Evolutionary conservation across 2,797 vertebrate genomes (phyloP).

Genomic region (Hydrophis major): DNA sequence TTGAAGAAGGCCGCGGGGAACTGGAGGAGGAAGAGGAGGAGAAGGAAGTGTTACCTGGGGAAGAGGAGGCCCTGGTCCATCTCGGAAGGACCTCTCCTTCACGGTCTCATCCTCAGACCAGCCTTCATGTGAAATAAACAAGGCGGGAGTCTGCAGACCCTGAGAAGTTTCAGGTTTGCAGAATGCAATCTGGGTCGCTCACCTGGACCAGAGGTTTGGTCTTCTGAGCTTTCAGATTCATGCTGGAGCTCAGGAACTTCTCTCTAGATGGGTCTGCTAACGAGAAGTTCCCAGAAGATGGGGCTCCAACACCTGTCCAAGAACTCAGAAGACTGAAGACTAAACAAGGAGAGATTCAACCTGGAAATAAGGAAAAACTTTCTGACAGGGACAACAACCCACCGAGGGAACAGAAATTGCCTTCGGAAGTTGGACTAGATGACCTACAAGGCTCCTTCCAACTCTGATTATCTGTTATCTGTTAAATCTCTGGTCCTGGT

Average conservation of each 20-base stretch:
- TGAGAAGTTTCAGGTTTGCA: background rate
- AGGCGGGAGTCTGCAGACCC: background rate
- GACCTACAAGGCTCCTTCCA: too few species aligned
- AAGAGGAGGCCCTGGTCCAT: background rate
- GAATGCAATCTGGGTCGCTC: background rate
- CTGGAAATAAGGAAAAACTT: too few species aligned
- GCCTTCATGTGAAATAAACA: background rate
- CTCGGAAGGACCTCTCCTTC: background rate
- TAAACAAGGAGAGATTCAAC: too few species aligned
- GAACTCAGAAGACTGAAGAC: too few species aligned
- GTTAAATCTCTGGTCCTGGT: too few species aligned
- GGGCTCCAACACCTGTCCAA: background rate
- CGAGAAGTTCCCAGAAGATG: too few species aligned
- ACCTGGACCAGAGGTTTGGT: background rate
- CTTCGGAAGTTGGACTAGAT: too few species aligned
- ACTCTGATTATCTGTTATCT: too few species aligned
- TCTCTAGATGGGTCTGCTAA: too few species aligned
- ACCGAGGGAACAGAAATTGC: too few species aligned
- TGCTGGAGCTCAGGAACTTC: background rate
- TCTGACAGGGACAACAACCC: too few species aligned
- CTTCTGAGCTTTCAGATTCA: background rate
- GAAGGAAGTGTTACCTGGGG: background rate
- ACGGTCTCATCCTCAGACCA: background rate
- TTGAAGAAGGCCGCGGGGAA: slow-evolving; percentile 94
- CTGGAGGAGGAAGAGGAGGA: slow-evolving; percentile 61